A percentile compares a stretch with the other conserved stretches of the same genome.
These are phyloP conservation scores for Cistogaster globosa DNA, from an alignment of 2,888 invertebrate species.

Conservation along the genomic window DNA sequence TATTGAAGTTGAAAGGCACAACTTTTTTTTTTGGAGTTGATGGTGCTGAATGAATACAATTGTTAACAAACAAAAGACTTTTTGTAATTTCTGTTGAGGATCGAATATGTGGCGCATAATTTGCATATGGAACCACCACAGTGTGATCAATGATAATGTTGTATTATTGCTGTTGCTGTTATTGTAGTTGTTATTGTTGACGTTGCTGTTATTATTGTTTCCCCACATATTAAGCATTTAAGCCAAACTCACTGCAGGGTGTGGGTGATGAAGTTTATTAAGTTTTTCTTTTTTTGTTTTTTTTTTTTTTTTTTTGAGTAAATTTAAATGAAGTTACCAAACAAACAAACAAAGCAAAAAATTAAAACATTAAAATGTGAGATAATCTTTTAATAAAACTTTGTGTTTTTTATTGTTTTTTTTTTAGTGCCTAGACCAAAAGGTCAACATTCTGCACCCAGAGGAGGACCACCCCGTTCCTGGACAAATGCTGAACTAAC, in stretches of 20 bases:
- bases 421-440: slow-evolving; percentile 90
- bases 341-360: slow-evolving; percentile 35
- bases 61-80: slow-evolving; percentile 67
- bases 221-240: slow-evolving; percentile 49
- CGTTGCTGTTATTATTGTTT: slow-evolving; percentile 30
- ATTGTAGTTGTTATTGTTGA: too few species aligned
- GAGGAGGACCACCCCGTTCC: slow-evolving; percentile 94
- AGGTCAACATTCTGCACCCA: slow-evolving; percentile 94
- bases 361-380: slow-evolving; percentile 54
- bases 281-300: slow-evolving; percentile 32
- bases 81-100: slow-evolving; percentile 32
- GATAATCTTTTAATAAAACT: slow-evolving; percentile 58
- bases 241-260: slow-evolving; percentile 76
- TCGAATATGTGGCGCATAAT: slow-evolving; percentile 74
- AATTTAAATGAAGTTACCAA: slow-evolving; percentile 40
- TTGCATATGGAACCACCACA: slow-evolving; percentile 81
- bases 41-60: slow-evolving; percentile 56
- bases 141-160: slow-evolving; percentile 73
- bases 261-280: slow-evolving; percentile 74
- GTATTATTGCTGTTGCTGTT: slow-evolving; percentile 25
- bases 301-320: too few species aligned
- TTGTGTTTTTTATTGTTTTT: slow-evolving; percentile 38
- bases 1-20: slow-evolving; percentile 70
- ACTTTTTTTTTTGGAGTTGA: slow-evolving; percentile 18
- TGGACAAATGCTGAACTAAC: slow-evolving; percentile 96